Evolutionary conservation across 2,113 vertebrate genomes (phyloP).

Genomic region (Microtus pennsylvanicus): DNA sequence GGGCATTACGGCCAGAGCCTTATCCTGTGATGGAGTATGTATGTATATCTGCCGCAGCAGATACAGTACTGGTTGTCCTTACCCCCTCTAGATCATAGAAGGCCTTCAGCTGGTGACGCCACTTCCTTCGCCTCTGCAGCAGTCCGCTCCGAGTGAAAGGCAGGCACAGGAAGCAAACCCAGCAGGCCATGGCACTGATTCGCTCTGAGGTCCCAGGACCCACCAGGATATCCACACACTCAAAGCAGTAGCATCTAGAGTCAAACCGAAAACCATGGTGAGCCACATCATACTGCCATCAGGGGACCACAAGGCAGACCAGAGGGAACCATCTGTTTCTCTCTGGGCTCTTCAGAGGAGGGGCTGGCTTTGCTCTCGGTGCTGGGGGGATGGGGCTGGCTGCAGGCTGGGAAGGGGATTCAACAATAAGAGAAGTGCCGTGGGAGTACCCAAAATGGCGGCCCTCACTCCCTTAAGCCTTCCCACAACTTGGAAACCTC

Average conservation of each 20-base stretch:
- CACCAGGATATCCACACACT: slow-evolving; percentile 67
- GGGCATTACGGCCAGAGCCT: rapidly evolving
- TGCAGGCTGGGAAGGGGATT: neutral
- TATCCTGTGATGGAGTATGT: neutral
- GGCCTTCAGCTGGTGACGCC: slow-evolving; percentile 57
- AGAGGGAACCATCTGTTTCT: neutral
- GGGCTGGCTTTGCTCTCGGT: no score
- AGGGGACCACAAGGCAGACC: neutral
- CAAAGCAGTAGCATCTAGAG: slow-evolving; percentile 72
- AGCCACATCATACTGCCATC: neutral
- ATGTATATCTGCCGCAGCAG: no score
- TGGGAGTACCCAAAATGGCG: neutral
- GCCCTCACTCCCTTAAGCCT: neutral
- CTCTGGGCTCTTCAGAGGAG: neutral
- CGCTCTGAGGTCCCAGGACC: slow-evolving; percentile 36
- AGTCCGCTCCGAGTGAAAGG: slow-evolving; percentile 14
- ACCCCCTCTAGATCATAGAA: slow-evolving; percentile 34
- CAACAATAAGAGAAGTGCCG: neutral
- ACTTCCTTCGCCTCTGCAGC: slow-evolving; percentile 20
- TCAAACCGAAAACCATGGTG: neutral
- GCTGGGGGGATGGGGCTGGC: neutral
- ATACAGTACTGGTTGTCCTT: neutral
- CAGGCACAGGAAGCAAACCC: slow-evolving; percentile 67
- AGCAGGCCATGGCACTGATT: slow-evolving; percentile 48
- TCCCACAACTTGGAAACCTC: neutral